phyloP scores from a whole-genome alignment of 2,797 vertebrate genomes.

The Microctenopoma lineatum region DNA sequence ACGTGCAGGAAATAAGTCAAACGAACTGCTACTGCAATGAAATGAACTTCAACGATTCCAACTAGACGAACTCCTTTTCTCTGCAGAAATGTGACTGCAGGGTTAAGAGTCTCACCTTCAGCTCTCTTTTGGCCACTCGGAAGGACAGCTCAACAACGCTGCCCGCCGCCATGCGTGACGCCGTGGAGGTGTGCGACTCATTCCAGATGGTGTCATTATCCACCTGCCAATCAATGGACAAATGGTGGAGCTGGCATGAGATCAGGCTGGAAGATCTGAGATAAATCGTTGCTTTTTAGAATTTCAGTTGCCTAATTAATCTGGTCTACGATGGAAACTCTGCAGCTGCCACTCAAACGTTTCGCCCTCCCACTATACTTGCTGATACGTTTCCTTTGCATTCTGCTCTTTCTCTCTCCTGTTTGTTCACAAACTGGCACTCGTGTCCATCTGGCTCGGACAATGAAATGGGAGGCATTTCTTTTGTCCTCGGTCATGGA shows the following conservation, averaged over 20 bases:
- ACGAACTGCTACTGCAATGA: neutral
- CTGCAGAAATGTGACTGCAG: neutral
- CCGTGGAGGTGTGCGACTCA: slow-evolving; percentile 94
- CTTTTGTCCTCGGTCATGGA: slow-evolving; percentile 76
- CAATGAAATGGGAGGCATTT: slow-evolving; percentile 64
- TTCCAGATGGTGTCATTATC: slow-evolving; percentile 99
- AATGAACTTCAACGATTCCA: neutral
- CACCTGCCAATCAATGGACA: slow-evolving; percentile 81
- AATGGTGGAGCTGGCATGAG: neutral
- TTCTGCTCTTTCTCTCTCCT: slow-evolving; percentile 27
- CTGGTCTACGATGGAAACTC: neutral
- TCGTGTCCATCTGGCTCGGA: slow-evolving; percentile 62
- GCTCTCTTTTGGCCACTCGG: slow-evolving; percentile 92
- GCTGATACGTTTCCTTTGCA: slow-evolving; percentile 34
- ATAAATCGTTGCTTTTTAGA: too few species aligned
- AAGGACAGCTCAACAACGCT: slow-evolving; percentile 93
- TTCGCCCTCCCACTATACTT: slow-evolving; percentile 21
- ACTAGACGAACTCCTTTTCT: neutral
- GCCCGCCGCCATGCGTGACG: slow-evolving; percentile 92
- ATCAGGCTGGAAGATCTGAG: neutral
- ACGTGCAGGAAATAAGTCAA: neutral
- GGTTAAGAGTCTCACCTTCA: slow-evolving; percentile 86
- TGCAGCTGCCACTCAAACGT: slow-evolving; percentile 8
- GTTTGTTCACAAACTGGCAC: slow-evolving; percentile 59
- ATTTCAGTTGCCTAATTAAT: neutral